Conservation (phyloP, 2,113 vertebrate species). For the Bujurquina vittata region DNA sequence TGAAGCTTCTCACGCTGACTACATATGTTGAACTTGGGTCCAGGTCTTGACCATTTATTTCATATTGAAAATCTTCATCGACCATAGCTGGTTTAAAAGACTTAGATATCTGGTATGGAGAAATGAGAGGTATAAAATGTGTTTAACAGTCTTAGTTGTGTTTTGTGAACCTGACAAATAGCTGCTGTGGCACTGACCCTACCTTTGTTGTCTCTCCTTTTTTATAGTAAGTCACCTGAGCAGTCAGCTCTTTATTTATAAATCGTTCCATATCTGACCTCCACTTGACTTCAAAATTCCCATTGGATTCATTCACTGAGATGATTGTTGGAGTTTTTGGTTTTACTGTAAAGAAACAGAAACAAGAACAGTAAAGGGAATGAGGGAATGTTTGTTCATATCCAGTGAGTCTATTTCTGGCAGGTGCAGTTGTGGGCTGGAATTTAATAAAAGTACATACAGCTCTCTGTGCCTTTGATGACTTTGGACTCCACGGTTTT, state of each 20-base stretch:
- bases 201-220: slow-evolving; percentile 51
- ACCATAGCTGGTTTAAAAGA: fast-evolving
- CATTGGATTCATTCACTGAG: background rate
- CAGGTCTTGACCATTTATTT: slow-evolving; percentile 49
- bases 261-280: fast-evolving
- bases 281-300: background rate
- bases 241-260: fast-evolving
- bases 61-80: background rate
- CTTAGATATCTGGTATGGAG: background rate
- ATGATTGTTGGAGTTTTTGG: background rate
- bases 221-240: slow-evolving; percentile 54
- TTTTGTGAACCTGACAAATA: background rate
- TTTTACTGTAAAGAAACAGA: background rate
- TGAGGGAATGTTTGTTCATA: background rate
- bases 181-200: background rate
- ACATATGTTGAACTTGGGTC: slow-evolving; percentile 51
- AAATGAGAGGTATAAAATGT: background rate
- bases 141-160: background rate
- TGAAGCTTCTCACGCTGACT: slow-evolving; percentile 51
- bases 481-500: background rate
- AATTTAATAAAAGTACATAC: slow-evolving; percentile 58
- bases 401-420: background rate
- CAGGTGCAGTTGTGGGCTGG: too few species aligned
- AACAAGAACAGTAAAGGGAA: background rate
- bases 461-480: fast-evolving